Conservation (phyloP, 2,797 vertebrate genomes). For the Hydrophis major region DNA sequence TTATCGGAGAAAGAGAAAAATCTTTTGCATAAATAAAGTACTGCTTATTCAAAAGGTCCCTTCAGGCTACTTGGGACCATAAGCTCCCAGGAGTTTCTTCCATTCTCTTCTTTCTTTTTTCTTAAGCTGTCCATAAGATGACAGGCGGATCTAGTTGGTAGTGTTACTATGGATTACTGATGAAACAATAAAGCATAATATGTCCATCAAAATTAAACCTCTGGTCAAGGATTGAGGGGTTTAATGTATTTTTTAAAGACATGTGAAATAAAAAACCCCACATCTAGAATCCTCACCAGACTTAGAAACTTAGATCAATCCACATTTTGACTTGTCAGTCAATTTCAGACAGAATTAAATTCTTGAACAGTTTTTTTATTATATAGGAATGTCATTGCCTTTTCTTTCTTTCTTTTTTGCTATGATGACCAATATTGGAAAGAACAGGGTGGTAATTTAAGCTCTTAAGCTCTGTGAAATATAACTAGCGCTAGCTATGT, state of each 20-base stretch:
- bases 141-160: constrained; percentile 66
- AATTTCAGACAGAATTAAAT: constrained; percentile 5
- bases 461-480: constrained; percentile 27
- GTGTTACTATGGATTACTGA: constrained; percentile 67
- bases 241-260: constrained; percentile 44
- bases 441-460: constrained; percentile 24
- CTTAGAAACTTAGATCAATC: constrained; percentile 48
- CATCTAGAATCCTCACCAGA: constrained; percentile 27
- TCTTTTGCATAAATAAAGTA: constrained; percentile 68
- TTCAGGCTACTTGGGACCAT: constrained; percentile 59
- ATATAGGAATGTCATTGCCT: background rate
- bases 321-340: constrained; percentile 10
- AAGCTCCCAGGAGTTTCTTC: constrained; percentile 38
- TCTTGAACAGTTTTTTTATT: background rate
- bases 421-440: constrained; percentile 13
- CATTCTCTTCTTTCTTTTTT: constrained; percentile 35
- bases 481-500: background rate
- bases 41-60: constrained; percentile 66
- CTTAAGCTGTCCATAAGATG: constrained; percentile 61
- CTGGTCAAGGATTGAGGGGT: constrained; percentile 13
- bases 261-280: constrained; percentile 37
- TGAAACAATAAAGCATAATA: constrained; percentile 68
- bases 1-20: constrained; percentile 68
- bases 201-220: constrained; percentile 61
- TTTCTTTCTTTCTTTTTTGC: background rate